Conservation (phyloP, 2,797 vertebrate species). For the Denticeps clupeoides region DNA sequence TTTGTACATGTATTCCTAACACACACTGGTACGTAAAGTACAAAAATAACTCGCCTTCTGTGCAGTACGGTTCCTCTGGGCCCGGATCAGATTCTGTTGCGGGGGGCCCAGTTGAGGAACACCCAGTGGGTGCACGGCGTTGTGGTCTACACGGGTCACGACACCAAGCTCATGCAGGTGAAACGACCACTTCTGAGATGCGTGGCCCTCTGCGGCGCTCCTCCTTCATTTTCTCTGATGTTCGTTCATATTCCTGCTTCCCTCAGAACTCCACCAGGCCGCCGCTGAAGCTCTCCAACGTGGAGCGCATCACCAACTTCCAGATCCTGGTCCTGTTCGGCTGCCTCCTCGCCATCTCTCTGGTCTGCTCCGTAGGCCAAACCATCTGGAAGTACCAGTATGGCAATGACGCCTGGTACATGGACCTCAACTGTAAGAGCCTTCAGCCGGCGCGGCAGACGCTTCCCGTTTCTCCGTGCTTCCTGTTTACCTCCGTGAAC, state of each 20-base stretch:
- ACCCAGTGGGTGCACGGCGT: conserved; percentile 96
- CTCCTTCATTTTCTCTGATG: too few species aligned
- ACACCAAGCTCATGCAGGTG: conserved; percentile 99
- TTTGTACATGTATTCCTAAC: too few species aligned
- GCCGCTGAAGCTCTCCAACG: conserved; percentile 94
- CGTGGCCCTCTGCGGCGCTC: too few species aligned
- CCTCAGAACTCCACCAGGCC: conserved; percentile 90
- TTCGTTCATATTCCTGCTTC: neutral
- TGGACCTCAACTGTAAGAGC: conserved; percentile 92
- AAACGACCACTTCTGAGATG: conserved; percentile 7
- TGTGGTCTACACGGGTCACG: conserved; percentile 95
- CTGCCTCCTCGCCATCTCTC: conserved; percentile 91
- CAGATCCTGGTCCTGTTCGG: conserved; percentile 96
- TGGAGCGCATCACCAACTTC: conserved; percentile 95
- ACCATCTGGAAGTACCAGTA: conserved; percentile 91
- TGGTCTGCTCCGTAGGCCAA: conserved; percentile 90
- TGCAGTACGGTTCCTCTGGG: conserved; percentile 80
- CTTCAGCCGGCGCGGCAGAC: conserved; percentile 47
- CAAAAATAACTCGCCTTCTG: conserved; percentile 13
- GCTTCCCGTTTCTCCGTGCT: conserved; percentile 40
- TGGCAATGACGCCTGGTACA: conserved; percentile 90
- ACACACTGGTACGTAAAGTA: too few species aligned
- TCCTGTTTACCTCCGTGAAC: conserved; percentile 48
- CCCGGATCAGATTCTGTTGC: conserved; percentile 91
- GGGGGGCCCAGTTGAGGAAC: conserved; percentile 94